A percentile compares a stretch with the other conserved stretches of the same genome.
phyloP scores from a whole-genome alignment of 2,113 vertebrate genomes.

The Origma solitaria region DNA sequence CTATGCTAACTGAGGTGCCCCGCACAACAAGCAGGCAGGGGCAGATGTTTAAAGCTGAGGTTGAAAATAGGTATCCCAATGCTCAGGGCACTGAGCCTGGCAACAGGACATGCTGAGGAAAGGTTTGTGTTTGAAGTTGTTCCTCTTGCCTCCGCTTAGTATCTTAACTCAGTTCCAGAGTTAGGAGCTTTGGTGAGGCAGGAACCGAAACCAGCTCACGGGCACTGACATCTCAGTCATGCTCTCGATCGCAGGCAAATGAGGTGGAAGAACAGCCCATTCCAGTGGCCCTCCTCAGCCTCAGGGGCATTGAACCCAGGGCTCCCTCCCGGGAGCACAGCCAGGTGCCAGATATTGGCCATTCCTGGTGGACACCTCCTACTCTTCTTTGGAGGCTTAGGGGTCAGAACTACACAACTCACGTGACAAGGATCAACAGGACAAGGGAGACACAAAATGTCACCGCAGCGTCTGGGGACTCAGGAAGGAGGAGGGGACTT shows the following conservation, averaged over 20 bases:
- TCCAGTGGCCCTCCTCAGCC: background rate
- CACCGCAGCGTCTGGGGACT: background rate
- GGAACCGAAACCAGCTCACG: background rate
- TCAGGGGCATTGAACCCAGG: background rate
- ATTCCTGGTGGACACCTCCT: background rate
- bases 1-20: background rate
- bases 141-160: background rate
- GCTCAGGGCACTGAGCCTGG: background rate
- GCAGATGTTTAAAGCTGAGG: background rate
- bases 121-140: background rate
- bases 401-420: background rate
- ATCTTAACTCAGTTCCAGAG: background rate
- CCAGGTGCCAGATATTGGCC: background rate
- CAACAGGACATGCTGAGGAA: background rate
- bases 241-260: fast-evolving
- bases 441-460: background rate
- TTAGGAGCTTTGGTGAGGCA: background rate
- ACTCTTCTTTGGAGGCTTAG: background rate
- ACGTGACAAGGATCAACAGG: fast-evolving
- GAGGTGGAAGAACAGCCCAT: background rate
- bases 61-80: background rate
- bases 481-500: background rate
- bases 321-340: background rate
- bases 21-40: background rate
- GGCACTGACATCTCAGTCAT: background rate